These are phyloP conservation scores for Cosmorhoe ocellata DNA, from an alignment of 2,888 invertebrate genomes.

Conservation along the genomic window DNA sequence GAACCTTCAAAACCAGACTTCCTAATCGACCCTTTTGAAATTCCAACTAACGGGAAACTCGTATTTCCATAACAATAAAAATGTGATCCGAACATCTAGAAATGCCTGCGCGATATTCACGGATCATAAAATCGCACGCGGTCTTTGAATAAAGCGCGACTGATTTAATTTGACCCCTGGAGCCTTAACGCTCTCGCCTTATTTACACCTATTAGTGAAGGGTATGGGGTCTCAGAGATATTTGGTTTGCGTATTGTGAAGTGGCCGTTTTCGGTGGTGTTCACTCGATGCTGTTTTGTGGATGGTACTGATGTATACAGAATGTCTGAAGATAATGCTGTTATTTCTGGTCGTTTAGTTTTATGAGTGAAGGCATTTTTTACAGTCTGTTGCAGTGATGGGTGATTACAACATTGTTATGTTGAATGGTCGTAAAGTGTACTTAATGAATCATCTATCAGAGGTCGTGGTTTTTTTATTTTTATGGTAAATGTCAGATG, in stretches of 20 bases:
- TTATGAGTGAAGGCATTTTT: slow-evolving; percentile 32
- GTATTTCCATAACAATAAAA: slow-evolving; percentile 83
- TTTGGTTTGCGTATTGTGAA: slow-evolving; percentile 59
- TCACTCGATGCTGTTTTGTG: slow-evolving; percentile 60
- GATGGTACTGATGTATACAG: slow-evolving; percentile 40
- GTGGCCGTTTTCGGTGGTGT: slow-evolving; percentile 55
- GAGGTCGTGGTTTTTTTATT: background rate
- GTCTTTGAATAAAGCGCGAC: slow-evolving; percentile 63
- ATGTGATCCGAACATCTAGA: slow-evolving; percentile 81
- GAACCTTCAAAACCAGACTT: slow-evolving; percentile 81
- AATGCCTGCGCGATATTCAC: slow-evolving; percentile 81
- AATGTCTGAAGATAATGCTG: slow-evolving; percentile 51
- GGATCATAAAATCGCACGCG: slow-evolving; percentile 80
- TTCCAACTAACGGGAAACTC: slow-evolving; percentile 81
- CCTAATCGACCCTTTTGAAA: slow-evolving; percentile 82
- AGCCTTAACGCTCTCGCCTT: slow-evolving; percentile 43
- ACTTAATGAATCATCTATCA: background rate
- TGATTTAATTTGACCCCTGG: slow-evolving; percentile 68
- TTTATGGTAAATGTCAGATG: too few relatives aligned
- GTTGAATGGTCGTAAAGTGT: background rate
- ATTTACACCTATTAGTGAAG: slow-evolving; percentile 48
- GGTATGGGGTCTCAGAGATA: slow-evolving; percentile 55
- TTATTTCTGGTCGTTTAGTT: slow-evolving; percentile 46
- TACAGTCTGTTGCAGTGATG: slow-evolving; percentile 11
- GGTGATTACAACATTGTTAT: background rate